Evolutionary conservation across 2,888 invertebrate genomes (phyloP).

Genomic region (Cloeon dipterum): DNA sequence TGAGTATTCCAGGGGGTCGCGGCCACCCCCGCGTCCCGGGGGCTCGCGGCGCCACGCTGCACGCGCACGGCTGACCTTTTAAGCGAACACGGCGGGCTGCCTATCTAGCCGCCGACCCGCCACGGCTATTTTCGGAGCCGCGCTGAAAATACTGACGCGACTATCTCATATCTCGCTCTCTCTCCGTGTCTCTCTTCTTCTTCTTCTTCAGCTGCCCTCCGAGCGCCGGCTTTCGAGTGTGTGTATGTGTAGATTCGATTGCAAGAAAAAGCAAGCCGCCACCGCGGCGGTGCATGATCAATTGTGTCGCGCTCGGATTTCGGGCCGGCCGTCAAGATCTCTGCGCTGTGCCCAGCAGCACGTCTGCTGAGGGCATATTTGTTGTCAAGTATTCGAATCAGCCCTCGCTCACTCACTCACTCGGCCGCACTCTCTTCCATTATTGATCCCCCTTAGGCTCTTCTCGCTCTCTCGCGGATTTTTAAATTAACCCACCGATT

Average conservation of each 20-base stretch:
- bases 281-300: no score
- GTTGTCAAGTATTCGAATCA: background rate
- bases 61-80: constrained; percentile 3
- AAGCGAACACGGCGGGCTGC: constrained; percentile 1
- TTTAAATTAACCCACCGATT: no score
- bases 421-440: no score
- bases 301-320: background rate
- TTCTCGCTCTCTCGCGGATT: no score
- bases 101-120: background rate
- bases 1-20: constrained; percentile 30
- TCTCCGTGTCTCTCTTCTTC: background rate
- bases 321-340: no score
- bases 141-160: background rate
- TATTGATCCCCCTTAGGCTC: no score
- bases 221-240: background rate
- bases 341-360: background rate
- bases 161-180: background rate
- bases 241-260: no score
- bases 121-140: constrained; percentile 1
- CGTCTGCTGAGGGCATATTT: no score
- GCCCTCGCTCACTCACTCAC: background rate
- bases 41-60: constrained; percentile 10
- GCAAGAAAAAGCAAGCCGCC: no score
- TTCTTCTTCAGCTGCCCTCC: background rate
- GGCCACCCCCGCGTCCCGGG: constrained; percentile 14